A percentile compares a stretch with the other conserved stretches of the same genome.
phyloP scores from a whole-genome alignment of 37 sponge, comb jelly and placozoan genomes.

The Halichondria panicea region DNA sequence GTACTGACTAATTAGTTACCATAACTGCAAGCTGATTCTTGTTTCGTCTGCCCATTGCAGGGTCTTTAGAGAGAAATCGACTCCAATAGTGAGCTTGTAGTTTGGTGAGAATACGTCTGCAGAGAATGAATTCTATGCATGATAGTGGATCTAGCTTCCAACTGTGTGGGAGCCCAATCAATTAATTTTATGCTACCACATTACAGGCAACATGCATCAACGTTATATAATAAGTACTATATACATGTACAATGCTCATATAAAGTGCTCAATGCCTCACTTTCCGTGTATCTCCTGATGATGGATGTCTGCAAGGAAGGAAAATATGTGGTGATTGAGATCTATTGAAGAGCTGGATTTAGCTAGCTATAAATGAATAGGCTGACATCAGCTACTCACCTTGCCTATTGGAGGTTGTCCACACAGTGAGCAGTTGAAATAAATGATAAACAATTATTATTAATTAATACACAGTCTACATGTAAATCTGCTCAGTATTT shows the following conservation, averaged over 20 bases:
- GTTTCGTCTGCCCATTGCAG: slow-evolving; percentile 61
- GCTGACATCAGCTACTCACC: too few relatives aligned
- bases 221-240: too few relatives aligned
- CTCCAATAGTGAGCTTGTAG: slow-evolving; percentile 96
- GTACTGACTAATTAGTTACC: slow-evolving; percentile 39
- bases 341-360: too few relatives aligned
- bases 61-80: slow-evolving; percentile 89
- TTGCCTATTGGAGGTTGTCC: too few relatives aligned
- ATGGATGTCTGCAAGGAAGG: slow-evolving; percentile 70
- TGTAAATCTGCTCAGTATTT: neutral
- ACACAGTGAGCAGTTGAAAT: too few relatives aligned
- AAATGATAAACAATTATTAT: neutral
- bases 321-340: neutral
- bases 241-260: too few relatives aligned
- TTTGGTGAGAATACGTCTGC: slow-evolving; percentile 85
- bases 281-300: slow-evolving; percentile 88
- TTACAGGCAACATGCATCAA: too few relatives aligned
- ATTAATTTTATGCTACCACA: too few relatives aligned
- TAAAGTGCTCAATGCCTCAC: too few relatives aligned
- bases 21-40: slow-evolving; percentile 83
- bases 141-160: neutral
- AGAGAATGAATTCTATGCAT: neutral
- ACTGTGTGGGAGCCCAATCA: too few relatives aligned
- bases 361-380: too few relatives aligned
- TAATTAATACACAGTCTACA: neutral